Evolutionary conservation across 2,113 vertebrate genomes (phyloP).

Genomic region (Istiophorus platypterus): DNA sequence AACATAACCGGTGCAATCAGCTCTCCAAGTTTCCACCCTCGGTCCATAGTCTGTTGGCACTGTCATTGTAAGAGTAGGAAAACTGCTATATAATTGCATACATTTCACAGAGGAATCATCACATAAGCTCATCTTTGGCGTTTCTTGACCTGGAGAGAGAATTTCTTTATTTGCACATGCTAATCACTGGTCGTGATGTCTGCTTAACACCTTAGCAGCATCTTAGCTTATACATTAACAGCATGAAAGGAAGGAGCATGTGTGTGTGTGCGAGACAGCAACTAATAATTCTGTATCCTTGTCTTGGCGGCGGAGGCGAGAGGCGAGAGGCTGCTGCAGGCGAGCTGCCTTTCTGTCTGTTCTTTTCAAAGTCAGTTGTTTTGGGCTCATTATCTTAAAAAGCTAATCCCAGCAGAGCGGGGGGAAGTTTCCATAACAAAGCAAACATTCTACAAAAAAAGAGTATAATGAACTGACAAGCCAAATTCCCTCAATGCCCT

Average conservation of each 20-base stretch:
- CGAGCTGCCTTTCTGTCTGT: slow-evolving; percentile 9
- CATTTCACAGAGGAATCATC: neutral
- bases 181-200: neutral
- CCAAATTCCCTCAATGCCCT: slow-evolving; percentile 43
- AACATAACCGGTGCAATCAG: no score
- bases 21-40: no score
- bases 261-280: neutral
- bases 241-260: neutral
- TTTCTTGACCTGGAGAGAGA: neutral
- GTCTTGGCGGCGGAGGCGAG: slow-evolving; percentile 15
- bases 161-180: neutral
- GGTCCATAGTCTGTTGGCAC: no score
- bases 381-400: slow-evolving; percentile 70
- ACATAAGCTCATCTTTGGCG: neutral
- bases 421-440: slow-evolving; percentile 56
- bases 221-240: neutral
- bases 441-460: slow-evolving; percentile 59
- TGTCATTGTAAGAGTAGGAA: neutral
- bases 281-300: neutral
- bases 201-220: neutral
- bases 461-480: slow-evolving; percentile 45
- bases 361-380: slow-evolving; percentile 51
- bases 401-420: slow-evolving; percentile 45
- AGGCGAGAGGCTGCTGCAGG: slow-evolving; percentile 13
- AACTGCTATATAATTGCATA: neutral